phyloP scores from a whole-genome alignment of 2,113 vertebrate genomes.

The Ibidorhyncha struthersii region DNA sequence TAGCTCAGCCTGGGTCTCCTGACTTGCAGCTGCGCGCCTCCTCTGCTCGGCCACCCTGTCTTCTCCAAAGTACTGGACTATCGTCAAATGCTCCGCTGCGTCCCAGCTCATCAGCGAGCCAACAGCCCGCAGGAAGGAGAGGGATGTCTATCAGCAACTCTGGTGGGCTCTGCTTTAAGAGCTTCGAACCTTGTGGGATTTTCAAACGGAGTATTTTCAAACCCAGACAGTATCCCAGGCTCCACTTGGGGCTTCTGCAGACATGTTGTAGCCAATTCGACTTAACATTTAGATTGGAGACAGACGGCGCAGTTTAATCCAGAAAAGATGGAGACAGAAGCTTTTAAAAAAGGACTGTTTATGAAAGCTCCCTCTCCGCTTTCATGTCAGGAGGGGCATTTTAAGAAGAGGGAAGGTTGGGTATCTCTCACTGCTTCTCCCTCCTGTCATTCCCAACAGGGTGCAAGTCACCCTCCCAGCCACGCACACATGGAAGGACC shows the following conservation, averaged over 20 bases:
- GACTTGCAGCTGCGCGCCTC: background rate
- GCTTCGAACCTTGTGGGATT: background rate
- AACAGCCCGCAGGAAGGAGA: background rate
- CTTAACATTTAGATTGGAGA: background rate
- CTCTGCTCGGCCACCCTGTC: background rate
- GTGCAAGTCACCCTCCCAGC: background rate
- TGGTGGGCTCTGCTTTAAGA: background rate
- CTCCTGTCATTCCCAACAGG: background rate
- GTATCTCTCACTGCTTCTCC: background rate
- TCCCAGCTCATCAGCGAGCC: background rate
- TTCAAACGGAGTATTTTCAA: background rate
- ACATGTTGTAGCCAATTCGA: fast-evolving
- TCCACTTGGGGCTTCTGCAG: background rate
- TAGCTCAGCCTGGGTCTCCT: background rate
- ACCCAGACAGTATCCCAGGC: background rate
- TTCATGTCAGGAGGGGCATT: background rate
- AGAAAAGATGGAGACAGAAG: conserved; percentile 7
- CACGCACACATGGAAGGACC: background rate
- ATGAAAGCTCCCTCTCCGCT: background rate
- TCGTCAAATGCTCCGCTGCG: fast-evolving
- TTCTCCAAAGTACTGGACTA: background rate
- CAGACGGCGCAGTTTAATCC: background rate
- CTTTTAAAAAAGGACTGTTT: background rate
- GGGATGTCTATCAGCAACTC: background rate
- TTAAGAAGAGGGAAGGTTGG: background rate